Evolutionary conservation across 2,797 vertebrate species (phyloP).

Genomic region (Semaprochilodus insignis): DNA sequence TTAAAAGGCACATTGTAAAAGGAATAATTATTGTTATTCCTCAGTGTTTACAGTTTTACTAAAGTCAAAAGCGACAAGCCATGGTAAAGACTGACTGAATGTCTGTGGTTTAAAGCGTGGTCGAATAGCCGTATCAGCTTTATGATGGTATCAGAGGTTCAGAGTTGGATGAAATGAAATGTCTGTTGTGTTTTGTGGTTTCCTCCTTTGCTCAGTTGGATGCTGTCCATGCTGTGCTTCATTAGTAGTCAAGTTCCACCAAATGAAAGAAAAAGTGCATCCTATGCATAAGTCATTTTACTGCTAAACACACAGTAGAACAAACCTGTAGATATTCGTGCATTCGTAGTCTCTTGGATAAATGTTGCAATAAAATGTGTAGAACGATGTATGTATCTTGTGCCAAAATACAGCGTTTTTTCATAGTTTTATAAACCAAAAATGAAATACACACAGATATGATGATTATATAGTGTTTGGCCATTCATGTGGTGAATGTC

Average conservation of each 20-base stretch:
- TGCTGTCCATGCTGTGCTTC: constrained; percentile 11
- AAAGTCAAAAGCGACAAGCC: not conserved
- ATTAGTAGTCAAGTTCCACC: not conserved
- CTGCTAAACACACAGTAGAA: not conserved
- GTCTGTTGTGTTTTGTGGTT: constrained; percentile 15
- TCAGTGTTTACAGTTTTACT: not conserved
- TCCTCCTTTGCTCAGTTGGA: not conserved
- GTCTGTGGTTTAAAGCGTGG: not conserved
- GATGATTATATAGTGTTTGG: constrained; percentile 39
- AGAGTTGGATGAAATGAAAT: constrained; percentile 8
- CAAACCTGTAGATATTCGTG: constrained; percentile 22
- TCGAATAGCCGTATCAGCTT: not conserved
- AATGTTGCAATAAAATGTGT: not conserved
- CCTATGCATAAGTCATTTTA: constrained; percentile 32
- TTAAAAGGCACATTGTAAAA: not conserved
- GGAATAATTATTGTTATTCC: not conserved
- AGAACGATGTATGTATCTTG: constrained; percentile 29
- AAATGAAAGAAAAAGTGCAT: constrained; percentile 11
- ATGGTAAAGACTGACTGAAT: not conserved
- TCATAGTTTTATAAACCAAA: constrained; percentile 25
- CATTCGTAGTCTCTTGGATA: constrained; percentile 12
- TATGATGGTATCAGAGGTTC: not conserved
- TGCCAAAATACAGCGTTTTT: constrained; percentile 1
- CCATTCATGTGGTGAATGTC: not conserved
- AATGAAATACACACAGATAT: constrained; percentile 28